Base-by-base conservation (phyloP, 2,888 invertebrate species). In the Rotaria socialis region DNA sequence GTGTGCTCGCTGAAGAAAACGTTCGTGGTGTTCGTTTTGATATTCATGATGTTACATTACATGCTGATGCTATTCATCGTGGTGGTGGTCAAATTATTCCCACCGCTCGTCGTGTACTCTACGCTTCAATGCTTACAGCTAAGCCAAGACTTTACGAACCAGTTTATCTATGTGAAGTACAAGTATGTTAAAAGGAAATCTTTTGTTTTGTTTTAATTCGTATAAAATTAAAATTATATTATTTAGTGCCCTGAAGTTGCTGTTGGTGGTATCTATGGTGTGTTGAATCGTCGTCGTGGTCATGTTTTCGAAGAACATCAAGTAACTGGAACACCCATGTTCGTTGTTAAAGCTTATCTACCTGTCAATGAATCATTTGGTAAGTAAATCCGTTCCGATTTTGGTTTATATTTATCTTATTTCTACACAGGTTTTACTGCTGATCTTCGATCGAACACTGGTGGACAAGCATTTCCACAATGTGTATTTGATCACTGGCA, bases 51-150 rank as follows among this genome's bases (percentile, higher is more conserved):
- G 99, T 99, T 86, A 99, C 98, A 86, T 93, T 99, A 88, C 99
- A 99, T 92, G 96, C 98, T 92, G 99, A 99, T 92, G 98, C 99
- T 90, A 99, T 99, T 93, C 99, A 99, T 94, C 95, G 99, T 93
- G 99, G 99, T 92, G 99, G 98, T 93, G 98, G 98, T 90, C 98
- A 99, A 93, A 98, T 99, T 93, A 98, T 98, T 93, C 97, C 97
- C 90, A 98, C 98, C 84, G 96, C 99, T 88, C 94, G 99, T 92
- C 95, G 99, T 93, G 96, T 96, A 90, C 93, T 99, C 91, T 99
- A 99, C 92, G 99, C 99, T 89, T 95, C 96, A 91, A 93, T 95
- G 88, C 93, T 99, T 90, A 98, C 98, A 85, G 98, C 98, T 88
- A 91, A 93, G 86, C 99, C 99, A 74, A 94, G 96, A 89, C 93